Evolutionary conservation across 2,797 vertebrate species (phyloP), one percentile per base, ranked within the genome.

Genomic region (Columba guinea): DNA sequence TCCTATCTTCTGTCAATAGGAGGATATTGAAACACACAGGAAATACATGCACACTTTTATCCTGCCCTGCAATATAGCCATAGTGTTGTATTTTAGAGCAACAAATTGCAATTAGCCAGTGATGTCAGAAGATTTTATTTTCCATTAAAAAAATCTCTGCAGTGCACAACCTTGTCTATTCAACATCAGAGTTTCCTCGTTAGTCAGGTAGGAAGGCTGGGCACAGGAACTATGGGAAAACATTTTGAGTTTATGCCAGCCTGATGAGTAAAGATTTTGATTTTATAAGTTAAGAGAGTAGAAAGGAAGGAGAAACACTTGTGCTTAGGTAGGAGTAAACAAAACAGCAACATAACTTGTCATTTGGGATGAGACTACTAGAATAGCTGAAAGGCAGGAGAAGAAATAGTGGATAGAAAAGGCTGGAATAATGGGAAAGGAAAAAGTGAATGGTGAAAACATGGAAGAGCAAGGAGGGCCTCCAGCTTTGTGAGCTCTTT

Each of bases 1-100:
- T 96, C 98, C 97, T 98, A 98, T 98, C 98, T 98, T 98, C 94
- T 99, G 99, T 99, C 99, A 99, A 99, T 98, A 99, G 96, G 82
- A 97, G 97, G 97, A 98, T 98, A 99, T 98, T 98, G 98, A 98
- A 98, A 97, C 94, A 88, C 97, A 84, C 64, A 91, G 93, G 87
- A 91, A 96, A 95, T 96, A 52, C 4, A 18, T 83, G 87, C 58
- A 88, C 51, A 35, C 90, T 91, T 96, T 93, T 94, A 96, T 94
- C 73, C 76, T 90, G 67, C 78, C 76, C 75, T 91, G 91, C 77
- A 86, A 26, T 87, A 89, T 48, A 92, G 84, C 44, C 65, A 59
- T 46, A 52, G 73, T 71, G 70, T 93, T 96, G 83, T 96, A 60
- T 89, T 96, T 94, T 35, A 91, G 81, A 75, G 73, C 84, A 92